Evolutionary conservation across 92 coral and sea anemone genomes (phyloP).

Genomic region (Porites cylindrica): DNA sequence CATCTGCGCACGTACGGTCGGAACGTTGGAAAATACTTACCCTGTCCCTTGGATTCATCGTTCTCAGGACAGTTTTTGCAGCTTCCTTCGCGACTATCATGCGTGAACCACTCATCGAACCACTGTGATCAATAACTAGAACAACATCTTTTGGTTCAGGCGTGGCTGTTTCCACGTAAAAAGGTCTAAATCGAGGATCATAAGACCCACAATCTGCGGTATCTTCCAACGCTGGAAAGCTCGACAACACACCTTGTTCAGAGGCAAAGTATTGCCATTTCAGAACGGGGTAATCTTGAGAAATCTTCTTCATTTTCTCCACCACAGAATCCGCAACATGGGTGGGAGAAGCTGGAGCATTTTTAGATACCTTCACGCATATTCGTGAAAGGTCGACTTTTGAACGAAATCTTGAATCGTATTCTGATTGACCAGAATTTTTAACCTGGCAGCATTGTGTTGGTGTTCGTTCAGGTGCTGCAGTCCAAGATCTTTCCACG

Average conservation of each 20-base stretch:
- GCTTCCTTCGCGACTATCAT: conserved; percentile 58
- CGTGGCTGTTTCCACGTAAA: conserved; percentile 69
- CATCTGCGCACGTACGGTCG: no score
- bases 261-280: conserved; percentile 79
- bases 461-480: conserved; percentile 10
- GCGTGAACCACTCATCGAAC: conserved; percentile 52
- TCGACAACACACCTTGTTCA: conserved; percentile 54
- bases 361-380: conserved; percentile 49
- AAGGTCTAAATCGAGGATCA: conserved; percentile 70
- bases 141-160: conserved; percentile 76
- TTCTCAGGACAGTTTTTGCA: conserved; percentile 60
- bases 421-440: conserved; percentile 15
- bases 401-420: conserved; percentile 68
- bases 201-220: conserved; percentile 37
- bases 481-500: conserved; percentile 55
- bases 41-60: conserved; percentile 75
- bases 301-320: conserved; percentile 37
- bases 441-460: conserved; percentile 61
- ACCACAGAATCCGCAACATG: conserved; percentile 47
- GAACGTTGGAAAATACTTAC: conserved; percentile 26
- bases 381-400: conserved; percentile 45
- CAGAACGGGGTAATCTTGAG: conserved; percentile 12
- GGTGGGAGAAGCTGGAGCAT: conserved; percentile 10
- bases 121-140: conserved; percentile 73
- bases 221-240: conserved; percentile 54